Base-by-base conservation (phyloP, 1,140 invertebrate species). In the Neotoxoptera formosana region DNA sequence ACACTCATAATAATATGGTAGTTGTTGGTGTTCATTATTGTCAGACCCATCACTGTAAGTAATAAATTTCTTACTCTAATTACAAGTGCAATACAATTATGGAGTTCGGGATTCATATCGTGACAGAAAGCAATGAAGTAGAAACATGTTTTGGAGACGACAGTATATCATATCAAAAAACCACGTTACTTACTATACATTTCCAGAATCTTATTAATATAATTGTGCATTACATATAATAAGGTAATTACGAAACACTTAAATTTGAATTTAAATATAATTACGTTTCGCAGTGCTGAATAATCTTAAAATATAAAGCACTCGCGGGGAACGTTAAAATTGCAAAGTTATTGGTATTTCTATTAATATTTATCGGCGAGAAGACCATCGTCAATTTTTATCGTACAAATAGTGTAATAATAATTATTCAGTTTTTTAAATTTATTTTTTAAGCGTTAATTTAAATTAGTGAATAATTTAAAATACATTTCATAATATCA, bases 41-140 rank as follows among this genome's bases (percentile, higher is more conserved):
- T 60, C 21, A 30, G 88, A 41, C 60, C 34, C 25, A 41, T 60
- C 53, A 45, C 53, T 36, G 11, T 41, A 2, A 36, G 21, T 45
- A 90, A 90, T 90, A 41, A 90, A 90, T 60, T 90, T 45, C 34
- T 36, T 53, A 34, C 87, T 89, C 48, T 41, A 60, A 90, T 90
- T 56, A 90, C 36, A 23, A 90, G 88, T 30, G 51, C 8, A 41
- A 60, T 90, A 90, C 45, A 60, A 90, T 90, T 41, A 60, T 30
- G 30, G 56, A 53, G 25, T 60, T 30, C 7, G 48, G 87, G 47
- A 23, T 51, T 45, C 48, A 51, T 89, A 34, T 53, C n/a, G 20
- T 53, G 87, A 89, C 88, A 41, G 88, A 30, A 41, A 60, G 51
- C 53, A 60, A 41, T 90, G 53, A 30, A 60, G 88, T 90, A 60